Evolutionary conservation across 2,113 vertebrate genomes (phyloP).

Genomic region (Tapirus terrestris): DNA sequence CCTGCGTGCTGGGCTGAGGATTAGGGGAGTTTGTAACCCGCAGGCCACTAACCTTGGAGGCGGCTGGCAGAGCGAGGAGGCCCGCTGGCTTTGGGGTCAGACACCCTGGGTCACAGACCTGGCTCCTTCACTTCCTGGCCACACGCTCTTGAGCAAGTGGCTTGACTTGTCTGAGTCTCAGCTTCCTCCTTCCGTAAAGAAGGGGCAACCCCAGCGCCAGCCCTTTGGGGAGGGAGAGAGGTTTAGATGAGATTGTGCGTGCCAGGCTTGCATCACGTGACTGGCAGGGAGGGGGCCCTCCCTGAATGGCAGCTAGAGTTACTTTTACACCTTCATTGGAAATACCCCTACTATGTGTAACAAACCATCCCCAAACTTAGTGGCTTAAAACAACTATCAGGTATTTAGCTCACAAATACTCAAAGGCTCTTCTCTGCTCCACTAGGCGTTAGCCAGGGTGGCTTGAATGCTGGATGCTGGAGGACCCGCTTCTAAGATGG

Average conservation of each 20-base stretch:
- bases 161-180: no score
- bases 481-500: background rate
- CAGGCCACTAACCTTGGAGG: no score
- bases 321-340: background rate
- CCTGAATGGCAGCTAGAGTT: no score
- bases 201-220: background rate
- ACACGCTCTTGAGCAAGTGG: no score
- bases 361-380: background rate
- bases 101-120: accelerated
- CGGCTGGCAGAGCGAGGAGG: background rate
- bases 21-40: accelerated
- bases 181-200: no score
- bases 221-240: background rate
- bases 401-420: background rate
- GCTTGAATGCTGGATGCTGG: background rate
- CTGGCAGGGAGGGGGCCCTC: background rate
- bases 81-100: background rate
- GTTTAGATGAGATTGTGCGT: accelerated
- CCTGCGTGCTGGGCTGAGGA: background rate
- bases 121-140: no score
- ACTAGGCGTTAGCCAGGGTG: accelerated
- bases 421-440: background rate
- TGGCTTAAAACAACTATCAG: background rate
- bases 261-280: background rate
- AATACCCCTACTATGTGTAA: background rate